Base-by-base conservation (phyloP, 2,888 invertebrate species). In the Philereme transversata region DNA sequence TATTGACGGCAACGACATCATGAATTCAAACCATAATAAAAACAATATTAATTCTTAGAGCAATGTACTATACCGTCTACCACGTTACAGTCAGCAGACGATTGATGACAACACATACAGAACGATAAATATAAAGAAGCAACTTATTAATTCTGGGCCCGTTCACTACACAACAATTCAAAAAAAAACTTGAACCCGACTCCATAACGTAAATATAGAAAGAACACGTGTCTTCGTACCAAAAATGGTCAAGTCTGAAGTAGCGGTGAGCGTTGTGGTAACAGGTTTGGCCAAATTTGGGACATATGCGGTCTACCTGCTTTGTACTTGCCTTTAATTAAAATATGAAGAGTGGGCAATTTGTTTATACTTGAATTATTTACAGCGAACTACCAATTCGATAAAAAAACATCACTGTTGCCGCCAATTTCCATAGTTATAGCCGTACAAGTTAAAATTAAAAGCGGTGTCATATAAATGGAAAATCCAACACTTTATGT, bases 241-340 rank as follows among this genome's bases (percentile, higher is more conserved):
- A 67, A 75, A 79, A 77, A 78, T 69, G 76, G 79, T 58, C 64
- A 69, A 73, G 71, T 78, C 77, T 76, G 45, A 60, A 62, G 61
- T 64, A 65, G 68, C 65, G 74, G 82, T 78, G 72, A 71, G 74
- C 75, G 81, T 77, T 76, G 78, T 77, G 69, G 58, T 69, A 78
- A 84, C 84, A 79, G 77, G 83, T 84, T 81, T 75, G 65, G 64
- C 79, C 77, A 74, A 82, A 82, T 82, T 81, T 72, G 77, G 83
- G 73, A 71, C 78, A 71, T 51, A 53, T 52, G 38, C 57, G 33
- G 61, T 50, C 51, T 22, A 47, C 40, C 60, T 11, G 43, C 60
- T 67, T 61, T 45, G 41, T 40, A 53, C 51, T 51, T 43, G 44
- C 43, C 47, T 56, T 52, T 62, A 58, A 64, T 64, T 64, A 61